These are phyloP conservation scores for Synergus umbraculus DNA, from an alignment of 2,888 invertebrate genomes.

Conservation along the genomic window DNA sequence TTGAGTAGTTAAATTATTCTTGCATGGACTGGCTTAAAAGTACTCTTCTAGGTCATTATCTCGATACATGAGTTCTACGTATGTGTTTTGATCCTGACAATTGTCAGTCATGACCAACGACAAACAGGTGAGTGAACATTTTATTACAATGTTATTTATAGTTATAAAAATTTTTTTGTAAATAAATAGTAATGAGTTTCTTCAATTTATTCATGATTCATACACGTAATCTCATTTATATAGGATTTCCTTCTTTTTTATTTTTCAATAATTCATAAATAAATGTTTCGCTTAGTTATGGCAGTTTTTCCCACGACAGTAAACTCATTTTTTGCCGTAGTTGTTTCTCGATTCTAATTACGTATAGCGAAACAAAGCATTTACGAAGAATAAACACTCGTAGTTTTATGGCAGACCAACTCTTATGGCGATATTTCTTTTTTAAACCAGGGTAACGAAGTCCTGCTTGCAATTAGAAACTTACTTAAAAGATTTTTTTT, in stretches of 20 bases:
- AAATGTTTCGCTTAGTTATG: no score
- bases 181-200: neutral
- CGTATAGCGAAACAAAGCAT: slow-evolving; percentile 6
- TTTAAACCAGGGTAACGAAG: neutral
- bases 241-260: no score
- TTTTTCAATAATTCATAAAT: no score
- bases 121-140: slow-evolving; percentile 71
- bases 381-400: slow-evolving; percentile 3
- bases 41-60: slow-evolving; percentile 47
- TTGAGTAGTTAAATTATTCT: slow-evolving; percentile 58
- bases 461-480: neutral
- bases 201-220: no score
- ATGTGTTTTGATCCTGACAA: slow-evolving; percentile 53
- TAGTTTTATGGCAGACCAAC: neutral
- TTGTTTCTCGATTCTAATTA: neutral
- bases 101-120: slow-evolving; percentile 73
- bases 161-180: slow-evolving; percentile 33
- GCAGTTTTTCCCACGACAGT: neutral
- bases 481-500: neutral
- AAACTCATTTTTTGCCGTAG: neutral
- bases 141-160: slow-evolving; percentile 30
- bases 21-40: slow-evolving; percentile 63
- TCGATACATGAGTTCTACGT: slow-evolving; percentile 57
- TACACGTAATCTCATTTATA: no score
- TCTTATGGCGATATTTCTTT: neutral